Evolutionary conservation across 2,888 invertebrate species (phyloP), one percentile per base, ranked within the genome.

Genomic region (Drosophila infuscata): DNA sequence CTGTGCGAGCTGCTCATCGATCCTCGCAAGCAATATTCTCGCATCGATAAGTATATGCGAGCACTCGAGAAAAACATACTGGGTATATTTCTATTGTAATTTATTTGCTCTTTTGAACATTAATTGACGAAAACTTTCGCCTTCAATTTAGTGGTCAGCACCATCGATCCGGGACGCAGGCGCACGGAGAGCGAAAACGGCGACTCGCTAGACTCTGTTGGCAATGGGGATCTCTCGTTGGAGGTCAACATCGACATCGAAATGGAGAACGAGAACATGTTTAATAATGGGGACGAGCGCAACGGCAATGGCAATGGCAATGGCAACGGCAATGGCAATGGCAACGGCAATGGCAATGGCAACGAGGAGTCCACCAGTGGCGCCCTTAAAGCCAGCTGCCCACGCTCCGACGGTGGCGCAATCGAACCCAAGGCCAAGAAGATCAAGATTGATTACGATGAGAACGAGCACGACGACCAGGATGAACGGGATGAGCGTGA

Each of bases 1-100:
- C 95, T 99, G 74, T 98, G 99, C 93, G 99, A 99, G 93, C 94
- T 99, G 35, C 94, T 99, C 3, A 97, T 97, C 5, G 96, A 96
- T 81, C 99, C 99, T 3, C 95, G 96, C 30, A 98, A 97, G 92
- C 98, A 99, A 92, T 99, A 99, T 93, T 97, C 97, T 91, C 95
- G 98, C 74, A 97, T 98, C 74, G 99, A 99, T 92, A 99, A 99
- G 93, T 99, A 97, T 92, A 97, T 99, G 96, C 94, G 99, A 70
- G 99, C 99, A 0, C 94, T 99, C 70, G 99, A 99, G 93, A 99
- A 99, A 93, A 98, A 97, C 89, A 97, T 98, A 82, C 94, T 98
- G 84, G 93, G 93, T 93, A 86, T 90, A 46, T 88, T 75, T 58
- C 9, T 29, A 8, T 48, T 6, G 1, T 11, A 17, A 1, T 33